Evolutionary conservation across 2,113 vertebrate genomes (phyloP), one percentile per base, ranked within the genome.

Genomic region (Dasypus novemcinctus): DNA sequence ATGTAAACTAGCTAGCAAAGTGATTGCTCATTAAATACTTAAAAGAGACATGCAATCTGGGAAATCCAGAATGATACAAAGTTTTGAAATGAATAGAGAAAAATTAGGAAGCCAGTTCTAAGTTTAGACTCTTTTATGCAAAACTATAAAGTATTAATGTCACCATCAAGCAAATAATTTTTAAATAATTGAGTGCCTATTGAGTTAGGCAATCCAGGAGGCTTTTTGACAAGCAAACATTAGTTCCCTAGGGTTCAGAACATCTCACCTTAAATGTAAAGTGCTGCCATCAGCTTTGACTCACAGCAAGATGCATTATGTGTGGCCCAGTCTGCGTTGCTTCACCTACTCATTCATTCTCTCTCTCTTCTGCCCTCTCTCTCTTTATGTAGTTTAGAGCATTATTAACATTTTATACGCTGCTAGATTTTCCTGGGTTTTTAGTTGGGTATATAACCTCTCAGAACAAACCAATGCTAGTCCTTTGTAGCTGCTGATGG

Each of bases 211-310:
- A 97, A 25, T 33, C 20, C 14, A 46, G 13, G 20, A 43, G 54
- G 68, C 12, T 75, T 89, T 83, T 52, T 75, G 63, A 91, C 31
- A 27, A 71, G 57, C 25, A 52, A 12, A 64, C 23, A 88, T 25
- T 92, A 88, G 93, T 95, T 93, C 82, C n/a, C 71, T 33, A 57
- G 38, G 93, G 61, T 63, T 78, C 41, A 89, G 38, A 61, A 36
- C 36, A 87, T 79, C 31, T 72, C 61, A 80, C 17, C 54, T 63
- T 52, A 93, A 76, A 90, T 90, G 41, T 29, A 75, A 91, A 91
- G 25, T 61, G 36, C 13, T 76, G 29, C 31, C 64, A 7, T 97
- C 27, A 64, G 49, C 20, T 81, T 41, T 91, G n/a, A 81, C 21
- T 95, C 87, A 93, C 38, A 86, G 43, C 43, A 71, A 87, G n/a